phyloP scores from a whole-genome alignment of 2,797 vertebrate species.

The Triplophysa yarkandensis region DNA sequence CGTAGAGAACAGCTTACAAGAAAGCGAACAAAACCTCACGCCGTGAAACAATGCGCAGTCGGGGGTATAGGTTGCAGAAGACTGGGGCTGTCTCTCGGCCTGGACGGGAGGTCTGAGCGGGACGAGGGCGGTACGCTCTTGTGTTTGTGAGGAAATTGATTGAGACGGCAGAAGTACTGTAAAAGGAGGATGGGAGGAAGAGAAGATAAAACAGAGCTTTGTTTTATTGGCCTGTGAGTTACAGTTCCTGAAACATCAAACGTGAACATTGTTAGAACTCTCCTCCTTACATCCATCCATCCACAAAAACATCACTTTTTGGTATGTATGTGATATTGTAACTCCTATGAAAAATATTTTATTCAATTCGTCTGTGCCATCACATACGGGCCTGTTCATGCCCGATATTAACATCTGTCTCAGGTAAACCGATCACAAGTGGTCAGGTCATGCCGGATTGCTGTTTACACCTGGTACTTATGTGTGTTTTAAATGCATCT shows the following conservation, averaged over 20 bases:
- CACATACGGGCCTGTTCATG: neutral
- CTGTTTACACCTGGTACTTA: neutral
- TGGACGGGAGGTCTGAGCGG: constrained; percentile 1
- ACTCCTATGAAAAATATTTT: neutral
- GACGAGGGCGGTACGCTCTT: constrained; percentile 7
- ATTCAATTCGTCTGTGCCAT: neutral
- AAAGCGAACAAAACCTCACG: constrained; percentile 20
- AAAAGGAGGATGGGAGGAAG: constrained; percentile 48
- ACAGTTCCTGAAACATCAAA: constrained; percentile 65
- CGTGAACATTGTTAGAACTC: constrained; percentile 60
- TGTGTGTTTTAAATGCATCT: neutral
- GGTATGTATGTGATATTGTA: constrained; percentile 5
- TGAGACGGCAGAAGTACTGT: constrained; percentile 52
- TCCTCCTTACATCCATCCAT: constrained; percentile 18
- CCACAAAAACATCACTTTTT: neutral
- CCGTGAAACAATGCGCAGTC: constrained; percentile 27
- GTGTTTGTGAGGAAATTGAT: constrained; percentile 52
- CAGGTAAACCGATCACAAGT: neutral
- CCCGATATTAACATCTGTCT: neutral
- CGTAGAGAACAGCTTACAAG: constrained; percentile 33
- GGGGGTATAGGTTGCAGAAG: constrained; percentile 9
- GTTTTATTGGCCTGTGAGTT: constrained; percentile 64
- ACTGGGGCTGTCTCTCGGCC: constrained; percentile 21
- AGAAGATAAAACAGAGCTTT: constrained; percentile 60
- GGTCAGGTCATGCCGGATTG: neutral